A percentile compares a stretch with the other conserved stretches of the same genome.
These are phyloP conservation scores for Drosophila cognata DNA, from an alignment of 2,888 invertebrate genomes.

Conservation along the genomic window DNA sequence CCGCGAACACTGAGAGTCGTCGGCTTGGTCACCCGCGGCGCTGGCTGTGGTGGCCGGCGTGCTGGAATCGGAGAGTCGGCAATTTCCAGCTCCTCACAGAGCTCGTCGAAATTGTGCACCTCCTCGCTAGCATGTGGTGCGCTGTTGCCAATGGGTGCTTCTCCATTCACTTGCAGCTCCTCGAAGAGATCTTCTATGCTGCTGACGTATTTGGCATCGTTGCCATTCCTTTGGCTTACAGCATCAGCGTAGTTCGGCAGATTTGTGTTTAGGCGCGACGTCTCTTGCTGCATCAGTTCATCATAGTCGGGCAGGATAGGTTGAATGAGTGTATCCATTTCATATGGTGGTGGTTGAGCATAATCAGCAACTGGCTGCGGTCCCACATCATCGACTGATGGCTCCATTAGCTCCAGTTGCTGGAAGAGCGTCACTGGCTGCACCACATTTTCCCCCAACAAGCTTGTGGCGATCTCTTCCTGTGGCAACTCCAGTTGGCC, in stretches of 20 bases:
- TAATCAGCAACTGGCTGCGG: background rate
- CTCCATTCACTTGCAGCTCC: slow-evolving; percentile 47
- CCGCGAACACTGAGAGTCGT: slow-evolving; percentile 61
- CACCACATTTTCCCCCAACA: slow-evolving; percentile 35
- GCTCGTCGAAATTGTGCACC: slow-evolving; percentile 55
- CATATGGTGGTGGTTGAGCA: slow-evolving; percentile 60
- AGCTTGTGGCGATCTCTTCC: slow-evolving; percentile 10
- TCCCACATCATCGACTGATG: slow-evolving; percentile 6
- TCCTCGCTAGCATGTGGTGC: background rate
- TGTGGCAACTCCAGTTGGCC: slow-evolving; percentile 35
- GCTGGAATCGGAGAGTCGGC: slow-evolving; percentile 33
- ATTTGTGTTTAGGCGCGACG: slow-evolving; percentile 10
- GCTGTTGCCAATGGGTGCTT: background rate
- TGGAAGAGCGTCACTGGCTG: slow-evolving; percentile 49
- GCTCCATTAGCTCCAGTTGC: slow-evolving; percentile 50
- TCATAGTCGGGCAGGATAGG: slow-evolving; percentile 69
- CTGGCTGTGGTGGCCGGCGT: slow-evolving; percentile 50
- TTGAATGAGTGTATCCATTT: slow-evolving; percentile 10
- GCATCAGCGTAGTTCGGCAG: slow-evolving; percentile 64
- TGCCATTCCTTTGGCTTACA: slow-evolving; percentile 13
- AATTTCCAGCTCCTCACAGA: slow-evolving; percentile 60
- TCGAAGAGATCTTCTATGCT: slow-evolving; percentile 68
- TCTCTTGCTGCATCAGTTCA: slow-evolving; percentile 59
- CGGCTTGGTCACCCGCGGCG: slow-evolving; percentile 52
- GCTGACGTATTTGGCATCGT: slow-evolving; percentile 48